phyloP scores from a whole-genome alignment of 1,140 invertebrate genomes.

The Drosophila saltans region DNA sequence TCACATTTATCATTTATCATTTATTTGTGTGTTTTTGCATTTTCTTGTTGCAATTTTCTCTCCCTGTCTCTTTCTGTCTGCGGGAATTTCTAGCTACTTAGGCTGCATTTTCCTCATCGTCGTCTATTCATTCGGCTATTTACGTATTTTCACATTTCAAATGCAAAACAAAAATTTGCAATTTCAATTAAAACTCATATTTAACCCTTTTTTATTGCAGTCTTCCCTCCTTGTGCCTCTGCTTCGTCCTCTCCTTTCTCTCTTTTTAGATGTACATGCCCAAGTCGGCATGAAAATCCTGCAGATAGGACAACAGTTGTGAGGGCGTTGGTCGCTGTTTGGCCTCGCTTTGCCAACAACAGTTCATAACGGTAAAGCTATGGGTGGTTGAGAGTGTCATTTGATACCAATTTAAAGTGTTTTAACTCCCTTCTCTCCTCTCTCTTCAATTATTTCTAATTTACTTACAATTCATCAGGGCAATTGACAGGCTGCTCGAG shows the following conservation, averaged over 20 bases:
- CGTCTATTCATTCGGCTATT: slow-evolving; percentile 1
- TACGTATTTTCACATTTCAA: neutral
- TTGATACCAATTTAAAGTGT: neutral
- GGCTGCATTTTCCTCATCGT: neutral
- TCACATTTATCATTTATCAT: slow-evolving; percentile 45
- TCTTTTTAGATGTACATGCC: slow-evolving; percentile 88
- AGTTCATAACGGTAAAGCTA: slow-evolving; percentile 95
- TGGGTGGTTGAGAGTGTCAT: neutral
- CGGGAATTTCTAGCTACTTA: slow-evolving; percentile 72
- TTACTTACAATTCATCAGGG: slow-evolving; percentile 95
- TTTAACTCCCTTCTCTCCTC: neutral
- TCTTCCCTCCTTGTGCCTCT: slow-evolving; percentile 30
- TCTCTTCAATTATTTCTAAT: neutral
- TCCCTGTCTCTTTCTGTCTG: slow-evolving; percentile 29
- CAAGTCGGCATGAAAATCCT: slow-evolving; percentile 94
- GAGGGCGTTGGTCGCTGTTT: slow-evolving; percentile 93
- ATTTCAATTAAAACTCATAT: slow-evolving; percentile 1
- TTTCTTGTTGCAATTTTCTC: slow-evolving; percentile 9
- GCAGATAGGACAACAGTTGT: slow-evolving; percentile 92
- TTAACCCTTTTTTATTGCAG: slow-evolving; percentile 13
- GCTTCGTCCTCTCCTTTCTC: slow-evolving; percentile 16
- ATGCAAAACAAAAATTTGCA: neutral
- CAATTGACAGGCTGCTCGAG: slow-evolving; percentile 95
- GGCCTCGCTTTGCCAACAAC: slow-evolving; percentile 92
- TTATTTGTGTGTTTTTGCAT: slow-evolving; percentile 14